phyloP scores from a whole-genome alignment of 2,888 invertebrate genomes.

The Gymnoscelis rufifasciata region DNA sequence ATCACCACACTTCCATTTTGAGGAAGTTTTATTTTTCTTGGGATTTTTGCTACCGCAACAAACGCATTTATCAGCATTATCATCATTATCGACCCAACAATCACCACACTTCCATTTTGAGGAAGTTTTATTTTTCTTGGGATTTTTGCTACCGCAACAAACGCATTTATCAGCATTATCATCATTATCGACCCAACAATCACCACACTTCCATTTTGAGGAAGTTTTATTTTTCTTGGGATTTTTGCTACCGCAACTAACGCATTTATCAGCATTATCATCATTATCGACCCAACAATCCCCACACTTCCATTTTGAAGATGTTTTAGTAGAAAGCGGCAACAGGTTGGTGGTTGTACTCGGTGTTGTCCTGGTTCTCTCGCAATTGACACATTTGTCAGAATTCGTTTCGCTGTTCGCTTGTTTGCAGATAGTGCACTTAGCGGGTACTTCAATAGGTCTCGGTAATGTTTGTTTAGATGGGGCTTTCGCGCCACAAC shows the following conservation, averaged over 20 bases:
- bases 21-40: constrained; percentile 3
- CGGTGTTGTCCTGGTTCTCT: constrained; percentile 26
- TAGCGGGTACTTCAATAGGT: constrained; percentile 17
- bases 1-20: constrained; percentile 50
- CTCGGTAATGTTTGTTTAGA: constrained; percentile 2
- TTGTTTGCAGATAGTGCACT: constrained; percentile 43
- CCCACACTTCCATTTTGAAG: constrained; percentile 48
- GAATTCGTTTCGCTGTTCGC: constrained; percentile 31
- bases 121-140: constrained; percentile 13
- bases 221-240: constrained; percentile 17
- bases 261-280: constrained; percentile 38
- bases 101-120: constrained; percentile 50
- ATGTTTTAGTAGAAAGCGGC: constrained; percentile 18
- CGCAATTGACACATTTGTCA: constrained; percentile 45
- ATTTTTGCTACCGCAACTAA: constrained; percentile 43
- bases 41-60: constrained; percentile 45
- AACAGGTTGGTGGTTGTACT: background rate
- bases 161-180: constrained; percentile 39
- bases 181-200: constrained; percentile 50
- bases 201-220: constrained; percentile 23
- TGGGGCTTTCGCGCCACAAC: constrained; percentile 45
- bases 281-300: constrained; percentile 51
- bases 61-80: constrained; percentile 38
- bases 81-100: constrained; percentile 50
- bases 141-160: constrained; percentile 43